phyloP scores from a whole-genome alignment of 2,888 invertebrate species.

The Acronicta aceris region DNA sequence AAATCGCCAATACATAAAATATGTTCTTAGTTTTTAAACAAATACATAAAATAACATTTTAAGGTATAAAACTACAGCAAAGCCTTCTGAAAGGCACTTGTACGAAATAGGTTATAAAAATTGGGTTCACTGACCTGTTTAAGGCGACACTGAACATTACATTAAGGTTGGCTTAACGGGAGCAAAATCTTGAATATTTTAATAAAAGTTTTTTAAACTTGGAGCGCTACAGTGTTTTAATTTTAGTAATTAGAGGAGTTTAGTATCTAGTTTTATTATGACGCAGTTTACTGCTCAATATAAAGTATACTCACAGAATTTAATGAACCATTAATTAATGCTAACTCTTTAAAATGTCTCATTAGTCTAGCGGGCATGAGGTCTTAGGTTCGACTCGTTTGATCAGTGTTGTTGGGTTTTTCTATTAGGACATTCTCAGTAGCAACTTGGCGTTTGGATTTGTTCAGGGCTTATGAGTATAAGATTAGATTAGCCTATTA shows the following conservation, averaged over 20 bases:
- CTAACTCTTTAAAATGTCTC: too few species aligned
- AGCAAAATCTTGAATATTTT: constrained; percentile 40
- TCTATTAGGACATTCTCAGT: too few species aligned
- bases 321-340: too few species aligned
- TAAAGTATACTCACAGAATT: too few species aligned
- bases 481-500: too few species aligned
- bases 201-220: constrained; percentile 26
- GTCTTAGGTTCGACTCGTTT: too few species aligned
- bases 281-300: background rate
- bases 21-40: constrained; percentile 10
- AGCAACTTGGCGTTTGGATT: too few species aligned
- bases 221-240: constrained; percentile 12
- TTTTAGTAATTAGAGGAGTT: constrained; percentile 12
- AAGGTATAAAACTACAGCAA: constrained; percentile 27
- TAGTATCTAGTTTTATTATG: constrained; percentile 2
- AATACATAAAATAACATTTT: constrained; percentile 27
- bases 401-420: too few species aligned
- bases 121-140: constrained; percentile 48
- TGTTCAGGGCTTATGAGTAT: too few species aligned
- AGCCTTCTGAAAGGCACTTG: constrained; percentile 31
- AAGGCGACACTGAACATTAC: constrained; percentile 44
- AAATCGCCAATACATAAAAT: background rate
- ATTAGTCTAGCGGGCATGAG: too few species aligned
- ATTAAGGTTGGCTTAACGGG: constrained; percentile 44
- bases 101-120: constrained; percentile 44